Evolutionary conservation across 2,888 invertebrate genomes (phyloP).

Genomic region (Oxycera nigricornis): DNA sequence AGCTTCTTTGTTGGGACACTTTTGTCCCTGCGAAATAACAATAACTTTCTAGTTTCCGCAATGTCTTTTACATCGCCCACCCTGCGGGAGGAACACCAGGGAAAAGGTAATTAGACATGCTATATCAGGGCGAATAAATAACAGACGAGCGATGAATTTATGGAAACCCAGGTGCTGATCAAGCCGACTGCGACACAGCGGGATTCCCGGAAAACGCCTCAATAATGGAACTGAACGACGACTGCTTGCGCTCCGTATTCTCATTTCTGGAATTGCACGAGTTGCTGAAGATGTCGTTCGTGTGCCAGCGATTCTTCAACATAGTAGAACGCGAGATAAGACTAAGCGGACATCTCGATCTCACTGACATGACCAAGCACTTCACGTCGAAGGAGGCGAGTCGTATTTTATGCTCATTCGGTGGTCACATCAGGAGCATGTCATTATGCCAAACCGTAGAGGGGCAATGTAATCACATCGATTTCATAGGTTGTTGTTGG

Average conservation of each 20-base stretch:
- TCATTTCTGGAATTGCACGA: slow-evolving; percentile 42
- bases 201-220: too few species aligned
- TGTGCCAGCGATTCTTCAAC: slow-evolving; percentile 39
- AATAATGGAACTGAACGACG: slow-evolving; percentile 43
- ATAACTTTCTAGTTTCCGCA: too few species aligned
- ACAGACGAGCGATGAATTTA: too few species aligned
- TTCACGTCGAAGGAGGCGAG: slow-evolving; percentile 43
- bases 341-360: slow-evolving; percentile 33
- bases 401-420: slow-evolving; percentile 33
- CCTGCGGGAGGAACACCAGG: too few species aligned
- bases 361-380: slow-evolving; percentile 2
- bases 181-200: too few species aligned
- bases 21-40: too few species aligned
- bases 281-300: slow-evolving; percentile 30
- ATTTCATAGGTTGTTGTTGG: slow-evolving; percentile 42
- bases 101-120: too few species aligned
- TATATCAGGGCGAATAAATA: too few species aligned
- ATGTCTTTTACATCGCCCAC: too few species aligned
- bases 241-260: slow-evolving; percentile 45
- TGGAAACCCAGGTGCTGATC: too few species aligned
- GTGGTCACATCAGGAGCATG: slow-evolving; percentile 32
- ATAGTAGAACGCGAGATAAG: slow-evolving; percentile 41
- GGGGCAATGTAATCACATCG: slow-evolving; percentile 37
- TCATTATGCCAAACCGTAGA: neutral
- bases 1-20: too few species aligned